Percentiles rank a stretch among this genome's conserved stretches.
Conservation (phyloP, 35 echinoderm and acorn worm genomes). For the Eucidaris tribuloides region DNA sequence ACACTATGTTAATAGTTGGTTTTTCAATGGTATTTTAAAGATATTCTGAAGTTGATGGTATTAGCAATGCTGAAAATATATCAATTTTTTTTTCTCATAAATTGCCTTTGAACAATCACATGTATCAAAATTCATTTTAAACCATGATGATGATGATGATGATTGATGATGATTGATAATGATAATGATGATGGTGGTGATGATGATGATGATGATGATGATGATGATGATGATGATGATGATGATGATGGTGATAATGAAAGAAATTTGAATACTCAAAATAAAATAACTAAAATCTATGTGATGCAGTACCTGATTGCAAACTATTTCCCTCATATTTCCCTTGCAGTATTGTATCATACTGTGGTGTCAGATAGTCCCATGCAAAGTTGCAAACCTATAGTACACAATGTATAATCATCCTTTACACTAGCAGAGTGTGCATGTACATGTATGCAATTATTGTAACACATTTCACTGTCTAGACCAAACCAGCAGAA, state of each 20-base stretch:
- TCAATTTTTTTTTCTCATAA: too few species aligned
- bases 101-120: too few species aligned
- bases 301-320: background rate
- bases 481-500: constrained; percentile 22
- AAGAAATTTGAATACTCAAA: background rate
- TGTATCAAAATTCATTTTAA: background rate
- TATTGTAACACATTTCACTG: background rate
- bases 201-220: constrained; percentile 1
- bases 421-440: background rate
- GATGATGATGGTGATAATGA: background rate
- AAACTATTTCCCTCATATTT: too few species aligned
- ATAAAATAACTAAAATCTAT: background rate
- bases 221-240: constrained; percentile 38
- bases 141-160: background rate
- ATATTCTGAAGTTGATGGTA: too few species aligned
- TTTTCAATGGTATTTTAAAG: too few species aligned
- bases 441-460: background rate
- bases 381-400: too few species aligned
- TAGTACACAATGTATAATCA: background rate
- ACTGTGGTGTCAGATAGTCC: too few species aligned
- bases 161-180: background rate
- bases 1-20: too few species aligned
- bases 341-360: too few species aligned
- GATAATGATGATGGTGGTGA: background rate
- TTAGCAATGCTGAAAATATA: too few species aligned